Conservation (phyloP, 1,140 invertebrate species). For the Drosophila lacertosa region DNA sequence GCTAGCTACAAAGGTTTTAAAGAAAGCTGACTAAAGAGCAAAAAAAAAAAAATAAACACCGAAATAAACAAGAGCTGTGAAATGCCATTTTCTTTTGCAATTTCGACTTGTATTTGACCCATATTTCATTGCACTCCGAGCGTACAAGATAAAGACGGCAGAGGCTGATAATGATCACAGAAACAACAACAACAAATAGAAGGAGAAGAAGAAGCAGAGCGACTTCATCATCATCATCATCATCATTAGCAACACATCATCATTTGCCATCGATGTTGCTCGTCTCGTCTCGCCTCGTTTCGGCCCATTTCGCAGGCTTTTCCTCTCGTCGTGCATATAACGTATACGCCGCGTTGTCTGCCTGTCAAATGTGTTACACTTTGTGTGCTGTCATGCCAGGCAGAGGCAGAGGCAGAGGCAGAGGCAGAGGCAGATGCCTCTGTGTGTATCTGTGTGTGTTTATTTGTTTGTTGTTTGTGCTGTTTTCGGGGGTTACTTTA, state of each 20-base stretch:
- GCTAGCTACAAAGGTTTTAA: constrained; percentile 2
- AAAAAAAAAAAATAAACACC: constrained; percentile 6
- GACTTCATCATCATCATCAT: constrained; percentile 40
- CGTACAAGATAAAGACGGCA: constrained; percentile 26
- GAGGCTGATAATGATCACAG: constrained; percentile 55
- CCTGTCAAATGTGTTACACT: constrained; percentile 48
- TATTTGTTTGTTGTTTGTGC: constrained; percentile 8
- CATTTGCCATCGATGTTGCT: constrained; percentile 65
- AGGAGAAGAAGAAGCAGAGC: not conserved
- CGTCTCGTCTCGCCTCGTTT: constrained; percentile 13
- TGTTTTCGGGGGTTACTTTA: not conserved
- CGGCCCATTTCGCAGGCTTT: constrained; percentile 1
- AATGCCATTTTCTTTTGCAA: constrained; percentile 48
- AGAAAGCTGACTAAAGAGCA: not conserved
- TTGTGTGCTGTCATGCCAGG: constrained; percentile 46
- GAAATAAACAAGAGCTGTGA: constrained; percentile 25
- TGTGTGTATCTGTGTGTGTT: constrained; percentile 5
- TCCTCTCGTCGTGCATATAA: not conserved
- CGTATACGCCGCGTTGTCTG: not conserved
- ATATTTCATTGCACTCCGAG: constrained; percentile 58
- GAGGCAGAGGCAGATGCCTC: too few relatives aligned
- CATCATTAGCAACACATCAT: constrained; percentile 68
- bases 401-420: too few relatives aligned
- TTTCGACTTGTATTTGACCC: constrained; percentile 66
- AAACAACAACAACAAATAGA: constrained; percentile 12